Evolutionary conservation across 2,888 invertebrate genomes (phyloP).

Genomic region (Lasioglossum figueresi): DNA sequence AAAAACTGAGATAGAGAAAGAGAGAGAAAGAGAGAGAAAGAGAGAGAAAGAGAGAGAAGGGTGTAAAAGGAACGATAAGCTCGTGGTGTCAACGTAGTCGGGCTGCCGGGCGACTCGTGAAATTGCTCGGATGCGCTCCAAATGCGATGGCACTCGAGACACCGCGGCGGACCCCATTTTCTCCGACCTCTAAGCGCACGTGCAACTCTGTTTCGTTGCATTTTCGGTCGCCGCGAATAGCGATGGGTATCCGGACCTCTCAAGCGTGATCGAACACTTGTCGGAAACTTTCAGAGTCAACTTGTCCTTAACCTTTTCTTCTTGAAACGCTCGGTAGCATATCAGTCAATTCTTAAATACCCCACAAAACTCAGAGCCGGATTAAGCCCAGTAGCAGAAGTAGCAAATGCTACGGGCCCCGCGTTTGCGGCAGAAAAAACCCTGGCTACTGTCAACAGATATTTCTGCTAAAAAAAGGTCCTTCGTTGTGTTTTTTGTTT

Average conservation of each 20-base stretch:
- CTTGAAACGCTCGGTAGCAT: too few relatives aligned
- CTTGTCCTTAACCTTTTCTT: too few relatives aligned
- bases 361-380: too few relatives aligned
- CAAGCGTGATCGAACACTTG: neutral
- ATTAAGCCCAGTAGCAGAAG: too few relatives aligned
- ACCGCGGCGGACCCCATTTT: slow-evolving; percentile 30
- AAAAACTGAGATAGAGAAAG: too few relatives aligned
- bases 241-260: neutral
- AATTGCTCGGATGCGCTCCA: slow-evolving; percentile 66
- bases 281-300: neutral
- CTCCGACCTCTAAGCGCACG: slow-evolving; percentile 39
- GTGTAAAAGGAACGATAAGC: slow-evolving; percentile 4
- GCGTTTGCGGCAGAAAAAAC: too few relatives aligned
- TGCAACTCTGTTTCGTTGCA: slow-evolving; percentile 22
- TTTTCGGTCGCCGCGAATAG: slow-evolving; percentile 7
- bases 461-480: too few relatives aligned
- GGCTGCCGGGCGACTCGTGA: slow-evolving; percentile 57
- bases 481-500: too few relatives aligned
- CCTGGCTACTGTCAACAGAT: too few relatives aligned
- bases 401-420: too few relatives aligned
- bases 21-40: neutral
- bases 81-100: slow-evolving; percentile 19
- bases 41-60: neutral
- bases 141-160: slow-evolving; percentile 49
- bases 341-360: too few relatives aligned